Conservation (phyloP, 1,140 invertebrate genomes). For the Anoplophora glabripennis region DNA sequence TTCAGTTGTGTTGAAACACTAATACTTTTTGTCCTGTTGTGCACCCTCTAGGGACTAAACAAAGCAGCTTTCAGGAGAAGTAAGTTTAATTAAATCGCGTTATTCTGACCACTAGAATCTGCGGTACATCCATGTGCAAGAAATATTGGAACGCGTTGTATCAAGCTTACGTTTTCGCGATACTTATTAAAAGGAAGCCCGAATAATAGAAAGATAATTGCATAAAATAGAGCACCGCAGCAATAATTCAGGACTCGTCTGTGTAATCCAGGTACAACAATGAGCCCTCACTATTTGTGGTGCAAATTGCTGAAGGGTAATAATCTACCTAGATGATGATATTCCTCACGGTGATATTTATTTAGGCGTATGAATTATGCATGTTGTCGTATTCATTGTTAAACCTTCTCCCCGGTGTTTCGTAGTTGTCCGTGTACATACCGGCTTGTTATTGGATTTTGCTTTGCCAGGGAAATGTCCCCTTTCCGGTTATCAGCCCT, state of each 20-base stretch:
- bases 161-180: too few species aligned
- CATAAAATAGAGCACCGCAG: neutral
- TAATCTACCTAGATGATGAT: constrained; percentile 28
- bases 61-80: too few species aligned
- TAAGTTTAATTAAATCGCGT: too few species aligned
- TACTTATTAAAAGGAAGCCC: too few species aligned
- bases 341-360: constrained; percentile 30
- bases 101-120: too few species aligned
- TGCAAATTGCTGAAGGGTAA: constrained; percentile 24
- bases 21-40: too few species aligned
- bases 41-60: too few species aligned
- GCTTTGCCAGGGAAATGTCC: neutral
- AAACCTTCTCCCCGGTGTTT: constrained; percentile 14
- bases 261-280: constrained; percentile 17
- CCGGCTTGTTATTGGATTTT: constrained; percentile 20
- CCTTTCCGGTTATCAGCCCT: too few species aligned
- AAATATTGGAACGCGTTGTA: too few species aligned
- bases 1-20: too few species aligned
- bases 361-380: constrained; percentile 36
- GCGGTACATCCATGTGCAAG: too few species aligned
- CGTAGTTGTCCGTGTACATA: constrained; percentile 23
- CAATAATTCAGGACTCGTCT: constrained; percentile 1
- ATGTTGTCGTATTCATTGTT: constrained; percentile 26
- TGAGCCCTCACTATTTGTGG: constrained; percentile 12
- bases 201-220: constrained; percentile 1